These are phyloP conservation scores for Oplegnathus fasciatus DNA, from an alignment of 2,113 vertebrate species.

Conservation along the genomic window DNA sequence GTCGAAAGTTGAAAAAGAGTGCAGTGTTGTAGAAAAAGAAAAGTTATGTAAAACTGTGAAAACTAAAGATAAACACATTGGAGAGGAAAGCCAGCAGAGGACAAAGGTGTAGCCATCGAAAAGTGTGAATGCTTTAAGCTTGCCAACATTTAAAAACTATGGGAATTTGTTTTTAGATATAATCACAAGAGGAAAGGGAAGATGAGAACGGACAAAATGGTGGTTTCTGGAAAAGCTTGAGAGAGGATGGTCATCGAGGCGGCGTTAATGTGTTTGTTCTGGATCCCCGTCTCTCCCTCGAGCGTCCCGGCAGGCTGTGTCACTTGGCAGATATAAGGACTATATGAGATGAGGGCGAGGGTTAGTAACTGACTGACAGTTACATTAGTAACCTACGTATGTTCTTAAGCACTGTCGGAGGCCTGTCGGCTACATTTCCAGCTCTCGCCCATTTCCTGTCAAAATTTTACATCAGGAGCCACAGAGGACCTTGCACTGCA, in stretches of 20 bases:
- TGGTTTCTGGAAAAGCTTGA: conserved; percentile 38
- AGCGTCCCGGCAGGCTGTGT: conserved; percentile 47
- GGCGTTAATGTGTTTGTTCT: conserved; percentile 63
- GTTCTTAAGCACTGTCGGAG: conserved; percentile 22
- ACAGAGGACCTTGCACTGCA: not conserved
- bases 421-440: not conserved
- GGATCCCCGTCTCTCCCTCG: conserved; percentile 23
- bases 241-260: conserved; percentile 20
- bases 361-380: conserved; percentile 30
- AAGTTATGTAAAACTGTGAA: conserved; percentile 8
- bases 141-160: conserved; percentile 28
- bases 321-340: conserved; percentile 38
- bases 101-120: not conserved
- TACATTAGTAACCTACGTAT: conserved; percentile 35
- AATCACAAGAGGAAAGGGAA: conserved; percentile 31
- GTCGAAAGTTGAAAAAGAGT: conserved; percentile 25
- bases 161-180: conserved; percentile 8
- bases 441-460: conserved; percentile 16
- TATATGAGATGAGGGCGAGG: conserved; percentile 25
- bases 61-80: conserved; percentile 16
- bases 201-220: conserved; percentile 34
- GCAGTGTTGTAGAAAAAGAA: not conserved
- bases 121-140: conserved; percentile 11
- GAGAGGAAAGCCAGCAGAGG: not conserved
- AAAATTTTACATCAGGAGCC: conserved; percentile 2